These are phyloP conservation scores for Cephonodes hylas DNA, from an alignment of 2,888 invertebrate genomes.

Conservation along the genomic window DNA sequence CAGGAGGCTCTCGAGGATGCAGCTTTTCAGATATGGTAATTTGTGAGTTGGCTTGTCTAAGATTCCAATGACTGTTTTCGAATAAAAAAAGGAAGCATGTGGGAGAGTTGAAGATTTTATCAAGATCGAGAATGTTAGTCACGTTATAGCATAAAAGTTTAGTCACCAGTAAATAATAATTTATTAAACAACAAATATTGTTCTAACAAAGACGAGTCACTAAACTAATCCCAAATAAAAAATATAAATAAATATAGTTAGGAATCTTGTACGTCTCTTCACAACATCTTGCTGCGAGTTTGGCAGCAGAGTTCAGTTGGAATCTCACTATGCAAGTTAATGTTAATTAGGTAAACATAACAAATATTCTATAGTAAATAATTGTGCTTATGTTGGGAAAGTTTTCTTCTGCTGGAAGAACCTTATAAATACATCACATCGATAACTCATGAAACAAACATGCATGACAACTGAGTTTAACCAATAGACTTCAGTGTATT, in stretches of 20 bases:
- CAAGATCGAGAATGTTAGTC: too few species aligned
- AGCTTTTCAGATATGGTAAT: too few species aligned
- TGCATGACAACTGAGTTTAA: neutral
- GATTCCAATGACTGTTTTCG: too few species aligned
- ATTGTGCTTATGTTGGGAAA: neutral
- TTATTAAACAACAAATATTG: conserved; percentile 56
- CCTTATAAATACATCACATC: neutral
- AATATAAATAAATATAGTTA: conserved; percentile 38
- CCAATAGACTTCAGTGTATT: too few species aligned
- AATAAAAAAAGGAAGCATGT: too few species aligned
- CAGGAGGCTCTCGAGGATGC: too few species aligned
- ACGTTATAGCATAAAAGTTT: too few species aligned
- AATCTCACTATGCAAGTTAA: neutral
- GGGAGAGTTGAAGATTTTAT: too few species aligned
- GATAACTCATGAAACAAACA: neutral
- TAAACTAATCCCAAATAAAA: conserved; percentile 38
- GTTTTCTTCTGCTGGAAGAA: neutral
- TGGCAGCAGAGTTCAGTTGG: neutral
- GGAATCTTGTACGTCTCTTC: conserved; percentile 44
- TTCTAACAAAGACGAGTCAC: conserved; percentile 37
- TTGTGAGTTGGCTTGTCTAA: too few species aligned
- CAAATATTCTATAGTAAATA: neutral
- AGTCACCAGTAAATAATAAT: conserved; percentile 48
- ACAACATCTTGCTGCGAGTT: conserved; percentile 4
- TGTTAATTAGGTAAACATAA: neutral